phyloP scores from a whole-genome alignment of 2,888 invertebrate genomes.

The Dendrolimus houi region DNA sequence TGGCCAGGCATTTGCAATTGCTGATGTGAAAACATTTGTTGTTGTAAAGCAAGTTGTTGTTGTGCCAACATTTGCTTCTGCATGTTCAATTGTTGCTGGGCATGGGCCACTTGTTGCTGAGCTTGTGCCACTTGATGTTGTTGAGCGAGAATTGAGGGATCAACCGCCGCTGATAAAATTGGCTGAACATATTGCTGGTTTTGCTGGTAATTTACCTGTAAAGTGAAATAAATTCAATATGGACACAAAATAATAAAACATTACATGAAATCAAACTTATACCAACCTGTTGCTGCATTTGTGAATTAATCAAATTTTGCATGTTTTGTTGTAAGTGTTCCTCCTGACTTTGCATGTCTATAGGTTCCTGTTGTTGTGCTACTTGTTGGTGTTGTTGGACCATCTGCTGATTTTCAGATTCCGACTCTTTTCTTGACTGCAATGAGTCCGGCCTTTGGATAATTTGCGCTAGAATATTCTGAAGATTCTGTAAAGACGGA shows the following conservation, averaged over 20 bases:
- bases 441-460: conserved; percentile 61
- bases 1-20: conserved; percentile 63
- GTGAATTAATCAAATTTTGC: conserved; percentile 45
- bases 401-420: conserved; percentile 45
- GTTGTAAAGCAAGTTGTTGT: conserved; percentile 65
- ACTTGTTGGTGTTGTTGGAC: conserved; percentile 33
- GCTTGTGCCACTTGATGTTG: conserved; percentile 66
- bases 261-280: too few relatives aligned
- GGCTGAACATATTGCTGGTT: conserved; percentile 51
- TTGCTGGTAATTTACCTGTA: conserved; percentile 39
- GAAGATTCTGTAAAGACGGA: conserved; percentile 69
- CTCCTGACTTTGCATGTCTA: conserved; percentile 34
- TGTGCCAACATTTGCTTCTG: conserved; percentile 68
- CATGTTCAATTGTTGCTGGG: conserved; percentile 64
- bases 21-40: conserved; percentile 63
- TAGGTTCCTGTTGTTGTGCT: conserved; percentile 26
- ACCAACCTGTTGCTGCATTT: conserved; percentile 40
- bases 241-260: too few relatives aligned
- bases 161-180: conserved; percentile 40
- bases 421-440: conserved; percentile 58
- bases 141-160: conserved; percentile 52
- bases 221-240: background rate
- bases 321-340: conserved; percentile 49
- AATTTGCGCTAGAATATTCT: conserved; percentile 62
- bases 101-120: conserved; percentile 61